These are phyloP conservation scores for Tragelaphus buxtoni DNA, from an alignment of 2,113 vertebrate genomes.

Conservation along the genomic window DNA sequence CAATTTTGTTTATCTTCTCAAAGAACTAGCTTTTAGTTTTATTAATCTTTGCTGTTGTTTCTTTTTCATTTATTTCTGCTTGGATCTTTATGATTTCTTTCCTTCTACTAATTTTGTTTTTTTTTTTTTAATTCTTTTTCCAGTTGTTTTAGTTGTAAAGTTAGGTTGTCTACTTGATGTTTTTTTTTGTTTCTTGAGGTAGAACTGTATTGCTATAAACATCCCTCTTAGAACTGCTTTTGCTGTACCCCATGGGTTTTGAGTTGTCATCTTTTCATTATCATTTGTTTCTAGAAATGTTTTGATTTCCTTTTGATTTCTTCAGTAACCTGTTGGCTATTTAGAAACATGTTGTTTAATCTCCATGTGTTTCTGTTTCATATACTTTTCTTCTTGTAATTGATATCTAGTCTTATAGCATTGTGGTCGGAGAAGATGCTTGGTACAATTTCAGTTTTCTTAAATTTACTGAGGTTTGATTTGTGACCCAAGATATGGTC, in stretches of 20 bases:
- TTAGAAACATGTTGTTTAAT: not conserved
- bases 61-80: not conserved
- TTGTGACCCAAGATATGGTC: not conserved
- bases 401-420: not conserved
- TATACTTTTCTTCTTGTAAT: not conserved
- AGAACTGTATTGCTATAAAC: not conserved
- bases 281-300: not conserved
- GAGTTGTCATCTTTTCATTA: not conserved
- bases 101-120: not conserved
- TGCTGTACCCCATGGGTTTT: not conserved
- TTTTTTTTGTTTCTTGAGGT: not conserved
- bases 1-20: not conserved
- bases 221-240: not conserved
- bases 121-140: not conserved
- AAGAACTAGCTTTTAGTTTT: not conserved
- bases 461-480: not conserved
- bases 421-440: rapidly evolving
- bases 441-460: not conserved
- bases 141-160: not conserved
- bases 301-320: not conserved
- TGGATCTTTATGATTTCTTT: not conserved
- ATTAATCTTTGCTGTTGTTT: not conserved
- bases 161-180: not conserved
- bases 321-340: not conserved
- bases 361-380: not conserved